Evolutionary conservation across 2,797 vertebrate species (phyloP), one percentile per base, ranked within the genome.

Genomic region (Sylvilagus floridanus): DNA sequence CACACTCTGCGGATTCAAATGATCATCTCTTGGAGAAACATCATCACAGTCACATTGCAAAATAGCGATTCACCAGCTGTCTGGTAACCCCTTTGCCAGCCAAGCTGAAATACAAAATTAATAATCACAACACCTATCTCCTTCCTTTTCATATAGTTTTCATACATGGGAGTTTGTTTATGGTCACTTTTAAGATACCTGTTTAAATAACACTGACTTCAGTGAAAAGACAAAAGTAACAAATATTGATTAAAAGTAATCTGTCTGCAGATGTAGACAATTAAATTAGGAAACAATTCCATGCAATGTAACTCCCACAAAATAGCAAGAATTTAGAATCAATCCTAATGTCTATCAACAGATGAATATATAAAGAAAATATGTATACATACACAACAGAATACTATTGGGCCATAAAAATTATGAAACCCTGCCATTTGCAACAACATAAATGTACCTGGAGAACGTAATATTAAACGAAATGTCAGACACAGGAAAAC

Each of bases 211-310:
- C 17, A 5, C 16, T 60, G 10, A 37, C 21, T 92, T 93, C 28
- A 72, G 78, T 50, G 88, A 88, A 95, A 91, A 69, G 52, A 77
- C 13, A 60, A 65, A 77, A 54, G 57, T 35, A 88, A 83, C 28
- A 72, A 76, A 37, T 8, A 66, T 37, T 75, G 76, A 88, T 5
- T 91, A 16, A 4, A 65, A 50, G 77, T 79, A 71, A 71, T 76
- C 60, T 76, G 3, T 76, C 32, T 37, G 91, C 26, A 76, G 0
- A 78, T 83, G 2, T 37, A 1, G 32, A 78, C 21, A 19, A 86
- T 66, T 82, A 94, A 94, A 82, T 76, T 42, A 84, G 21, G 12
- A 19, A 66, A 68, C 32, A 14, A 75, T 60, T 57, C 73, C 50
- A 69, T 28, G 4, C 42, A 71, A 62, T 81, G 19, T 9, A 32